Evolutionary conservation across 2,113 vertebrate genomes (phyloP).

Genomic region (Neofelis nebulosa): DNA sequence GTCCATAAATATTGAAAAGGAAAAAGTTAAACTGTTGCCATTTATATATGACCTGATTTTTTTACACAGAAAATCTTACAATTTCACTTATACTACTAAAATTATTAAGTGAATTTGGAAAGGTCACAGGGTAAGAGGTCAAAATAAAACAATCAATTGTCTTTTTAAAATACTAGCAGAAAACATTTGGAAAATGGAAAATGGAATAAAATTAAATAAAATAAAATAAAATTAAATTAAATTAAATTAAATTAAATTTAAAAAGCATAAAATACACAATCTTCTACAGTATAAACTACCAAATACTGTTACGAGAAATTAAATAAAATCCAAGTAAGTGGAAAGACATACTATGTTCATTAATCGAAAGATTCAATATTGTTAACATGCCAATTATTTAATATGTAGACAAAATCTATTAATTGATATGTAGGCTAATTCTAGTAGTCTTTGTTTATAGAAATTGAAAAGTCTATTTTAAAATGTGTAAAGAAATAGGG

Average conservation of each 20-base stretch:
- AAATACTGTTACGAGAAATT: not conserved
- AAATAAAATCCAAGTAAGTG: not conserved
- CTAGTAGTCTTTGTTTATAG: not conserved
- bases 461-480: slow-evolving; percentile 11
- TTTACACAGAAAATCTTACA: not conserved
- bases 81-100: not conserved
- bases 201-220: not conserved
- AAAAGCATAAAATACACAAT: not conserved
- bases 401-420: not conserved
- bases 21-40: not conserved
- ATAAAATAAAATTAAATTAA: not conserved
- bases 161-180: not conserved
- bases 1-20: not conserved
- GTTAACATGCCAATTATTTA: not conserved
- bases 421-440: not conserved
- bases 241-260: not conserved
- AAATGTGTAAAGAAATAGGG: not conserved
- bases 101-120: not conserved
- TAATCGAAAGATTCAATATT: not conserved
- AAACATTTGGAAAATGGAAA: not conserved
- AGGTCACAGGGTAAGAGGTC: not conserved
- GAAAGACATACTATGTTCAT: not conserved
- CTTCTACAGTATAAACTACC: not conserved
- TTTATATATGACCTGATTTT: not conserved
- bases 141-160: not conserved